phyloP scores from a whole-genome alignment of 2,113 vertebrate species.

The Percopsis transmontana region DNA sequence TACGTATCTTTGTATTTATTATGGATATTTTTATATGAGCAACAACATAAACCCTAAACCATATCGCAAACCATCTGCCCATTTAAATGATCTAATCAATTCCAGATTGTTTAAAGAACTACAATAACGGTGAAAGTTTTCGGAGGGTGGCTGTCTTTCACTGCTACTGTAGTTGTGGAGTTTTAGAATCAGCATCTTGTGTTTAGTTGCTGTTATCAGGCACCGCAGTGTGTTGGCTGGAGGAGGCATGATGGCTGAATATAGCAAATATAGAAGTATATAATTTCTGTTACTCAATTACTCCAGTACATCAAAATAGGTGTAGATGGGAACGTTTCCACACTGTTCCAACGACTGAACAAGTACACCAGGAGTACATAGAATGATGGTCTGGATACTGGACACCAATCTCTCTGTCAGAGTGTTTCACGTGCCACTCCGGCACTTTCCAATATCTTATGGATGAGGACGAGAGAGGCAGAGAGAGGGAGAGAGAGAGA shows the following conservation, averaged over 20 bases:
- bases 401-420: conserved; percentile 21
- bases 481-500: conserved; percentile 20
- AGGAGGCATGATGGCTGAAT: conserved; percentile 18
- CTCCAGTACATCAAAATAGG: background rate
- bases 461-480: conserved; percentile 25
- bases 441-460: conserved; percentile 41
- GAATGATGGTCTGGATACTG: background rate
- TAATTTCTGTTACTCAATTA: conserved; percentile 14
- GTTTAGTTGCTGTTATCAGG: too few species aligned
- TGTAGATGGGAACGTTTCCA: background rate
- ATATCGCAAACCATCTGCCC: conserved; percentile 2
- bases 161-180: conserved; percentile 34
- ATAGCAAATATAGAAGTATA: background rate
- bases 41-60: too few species aligned
- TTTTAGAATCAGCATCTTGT: conserved; percentile 27
- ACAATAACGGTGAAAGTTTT: too few species aligned
- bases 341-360: background rate
- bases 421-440: conserved; percentile 11
- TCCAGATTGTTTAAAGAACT: conserved; percentile 1
- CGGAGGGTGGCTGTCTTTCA: conserved; percentile 9
- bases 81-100: conserved; percentile 26
- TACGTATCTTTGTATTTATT: background rate
- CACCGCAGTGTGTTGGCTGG: background rate
- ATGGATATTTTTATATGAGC: background rate
- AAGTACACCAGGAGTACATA: background rate